These are phyloP conservation scores for Furcula furcula DNA, from an alignment of 2,888 invertebrate species.

Conservation along the genomic window DNA sequence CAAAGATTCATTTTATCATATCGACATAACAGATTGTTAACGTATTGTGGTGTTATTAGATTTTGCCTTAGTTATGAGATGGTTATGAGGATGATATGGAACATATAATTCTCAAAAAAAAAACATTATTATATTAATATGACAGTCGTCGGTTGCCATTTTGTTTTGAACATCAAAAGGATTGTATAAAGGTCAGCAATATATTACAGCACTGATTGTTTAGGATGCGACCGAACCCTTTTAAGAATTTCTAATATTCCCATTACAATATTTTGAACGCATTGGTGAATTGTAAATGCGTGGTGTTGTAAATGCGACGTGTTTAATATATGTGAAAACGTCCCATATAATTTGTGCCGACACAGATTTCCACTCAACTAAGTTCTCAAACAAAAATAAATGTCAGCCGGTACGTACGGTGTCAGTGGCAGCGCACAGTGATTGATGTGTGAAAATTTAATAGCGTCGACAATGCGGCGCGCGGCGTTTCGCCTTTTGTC, in stretches of 20 bases:
- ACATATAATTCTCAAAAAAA: too few relatives aligned
- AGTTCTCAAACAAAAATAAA: slow-evolving; percentile 2
- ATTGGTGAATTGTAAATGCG: not conserved
- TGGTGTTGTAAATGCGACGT: not conserved
- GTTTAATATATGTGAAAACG: not conserved
- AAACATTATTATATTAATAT: too few relatives aligned
- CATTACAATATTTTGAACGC: too few relatives aligned
- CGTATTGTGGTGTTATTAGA: too few relatives aligned
- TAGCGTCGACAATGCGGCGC: slow-evolving; percentile 1
- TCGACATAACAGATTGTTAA: too few relatives aligned
- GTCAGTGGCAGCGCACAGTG: slow-evolving; percentile 1
- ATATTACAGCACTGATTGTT: not conserved
- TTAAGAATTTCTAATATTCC: not conserved
- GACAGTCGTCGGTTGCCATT: too few relatives aligned
- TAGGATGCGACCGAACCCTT: not conserved
- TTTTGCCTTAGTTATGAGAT: too few relatives aligned
- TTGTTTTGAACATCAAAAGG: too few relatives aligned
- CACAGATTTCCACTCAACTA: slow-evolving; percentile 1
- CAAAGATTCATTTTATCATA: too few relatives aligned
- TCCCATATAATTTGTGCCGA: not conserved
- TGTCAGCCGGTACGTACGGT: not conserved
- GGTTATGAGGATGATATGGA: too few relatives aligned
- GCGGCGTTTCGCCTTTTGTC: not conserved
- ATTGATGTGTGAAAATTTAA: slow-evolving; percentile 10
- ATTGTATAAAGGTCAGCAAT: too few relatives aligned